A percentile compares a stretch with the other conserved stretches of the same genome.
Conservation (phyloP, 2,888 invertebrate species). For the Plutella xylostella region DNA sequence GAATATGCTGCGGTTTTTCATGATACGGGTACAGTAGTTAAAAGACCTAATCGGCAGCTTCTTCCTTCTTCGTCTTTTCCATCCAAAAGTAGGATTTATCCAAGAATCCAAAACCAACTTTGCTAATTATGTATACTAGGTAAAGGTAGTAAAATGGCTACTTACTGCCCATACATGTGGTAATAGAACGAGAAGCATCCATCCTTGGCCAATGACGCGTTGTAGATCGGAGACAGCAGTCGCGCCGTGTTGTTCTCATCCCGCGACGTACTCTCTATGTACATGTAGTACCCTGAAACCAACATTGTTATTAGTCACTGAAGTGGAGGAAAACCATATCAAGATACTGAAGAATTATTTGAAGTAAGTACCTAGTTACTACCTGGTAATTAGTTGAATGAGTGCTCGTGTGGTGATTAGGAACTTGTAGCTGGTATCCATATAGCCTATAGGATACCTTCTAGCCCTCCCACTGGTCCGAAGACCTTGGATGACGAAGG, state of each 20-base stretch:
- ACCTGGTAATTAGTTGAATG: no score
- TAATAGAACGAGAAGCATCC: constrained; percentile 80
- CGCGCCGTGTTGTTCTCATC: constrained; percentile 76
- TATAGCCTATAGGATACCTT: no score
- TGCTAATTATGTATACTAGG: neutral
- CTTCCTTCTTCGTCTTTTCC: no score
- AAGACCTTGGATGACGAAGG: no score
- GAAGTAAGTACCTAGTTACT: no score
- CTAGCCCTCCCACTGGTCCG: no score
- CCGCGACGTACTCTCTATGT: constrained; percentile 81
- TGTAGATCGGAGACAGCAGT: constrained; percentile 79
- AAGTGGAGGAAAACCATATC: neutral
- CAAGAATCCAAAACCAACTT: neutral
- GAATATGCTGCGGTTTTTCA: neutral
- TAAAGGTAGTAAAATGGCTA: constrained; percentile 5
- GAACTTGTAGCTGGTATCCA: no score
- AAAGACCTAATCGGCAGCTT: no score
- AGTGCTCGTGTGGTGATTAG: no score
- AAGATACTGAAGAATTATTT: no score
- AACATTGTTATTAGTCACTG: no score
- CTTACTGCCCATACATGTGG: constrained; percentile 79
- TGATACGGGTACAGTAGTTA: neutral
- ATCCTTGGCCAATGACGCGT: constrained; percentile 40
- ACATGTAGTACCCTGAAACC: constrained; percentile 81
- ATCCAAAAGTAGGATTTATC: no score